Evolutionary conservation across 2,113 vertebrate genomes (phyloP).

Genomic region (Xiphorhynchus elegans): DNA sequence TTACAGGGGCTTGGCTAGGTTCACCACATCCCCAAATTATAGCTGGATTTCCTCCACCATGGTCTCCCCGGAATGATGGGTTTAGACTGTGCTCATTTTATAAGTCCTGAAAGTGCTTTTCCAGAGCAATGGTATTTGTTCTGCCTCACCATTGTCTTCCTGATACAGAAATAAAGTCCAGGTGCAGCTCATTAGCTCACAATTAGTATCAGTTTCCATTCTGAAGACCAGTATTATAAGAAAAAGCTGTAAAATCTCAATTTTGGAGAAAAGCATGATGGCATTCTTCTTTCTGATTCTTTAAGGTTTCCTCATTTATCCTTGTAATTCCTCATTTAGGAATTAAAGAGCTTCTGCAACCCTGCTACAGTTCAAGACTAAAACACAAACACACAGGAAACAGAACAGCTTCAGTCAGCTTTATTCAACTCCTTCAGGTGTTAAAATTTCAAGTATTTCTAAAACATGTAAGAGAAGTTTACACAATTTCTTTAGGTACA

Average conservation of each 20-base stretch:
- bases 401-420: background rate
- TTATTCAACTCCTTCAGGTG: background rate
- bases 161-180: background rate
- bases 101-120: background rate
- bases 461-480: background rate
- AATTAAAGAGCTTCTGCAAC: background rate
- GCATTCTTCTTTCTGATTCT: background rate
- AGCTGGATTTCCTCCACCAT: background rate
- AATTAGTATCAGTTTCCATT: background rate
- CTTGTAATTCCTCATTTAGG: background rate
- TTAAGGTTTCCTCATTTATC: background rate
- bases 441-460: background rate
- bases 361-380: background rate
- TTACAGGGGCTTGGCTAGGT: background rate
- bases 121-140: background rate
- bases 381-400: background rate
- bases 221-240: background rate
- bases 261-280: background rate
- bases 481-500: background rate
- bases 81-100: background rate
- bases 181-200: background rate
- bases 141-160: background rate
- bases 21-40: rapidly evolving
- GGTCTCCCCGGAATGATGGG: background rate
- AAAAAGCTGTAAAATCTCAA: background rate